A percentile compares a stretch with the other conserved stretches of the same genome.
Evolutionary conservation across 2,797 vertebrate genomes (phyloP).

Genomic region (Psittacula derbiana): DNA sequence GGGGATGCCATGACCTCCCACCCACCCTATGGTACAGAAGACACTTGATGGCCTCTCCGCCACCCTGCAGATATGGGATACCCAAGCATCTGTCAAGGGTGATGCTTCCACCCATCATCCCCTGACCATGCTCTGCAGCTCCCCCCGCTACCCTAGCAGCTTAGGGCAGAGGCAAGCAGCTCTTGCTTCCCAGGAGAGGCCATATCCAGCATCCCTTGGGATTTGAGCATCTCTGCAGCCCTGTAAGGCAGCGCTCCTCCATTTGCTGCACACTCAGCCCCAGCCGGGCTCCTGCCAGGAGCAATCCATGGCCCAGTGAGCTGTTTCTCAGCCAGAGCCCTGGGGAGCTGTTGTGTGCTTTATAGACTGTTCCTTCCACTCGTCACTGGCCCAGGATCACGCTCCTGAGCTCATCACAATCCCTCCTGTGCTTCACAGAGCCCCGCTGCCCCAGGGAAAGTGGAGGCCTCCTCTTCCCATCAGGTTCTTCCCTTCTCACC

Average conservation of each 20-base stretch:
- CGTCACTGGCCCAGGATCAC: not conserved
- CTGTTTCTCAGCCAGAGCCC: constrained; percentile 49
- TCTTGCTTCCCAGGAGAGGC: not conserved
- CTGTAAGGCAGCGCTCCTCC: not conserved
- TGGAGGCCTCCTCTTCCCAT: not conserved
- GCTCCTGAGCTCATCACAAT: not conserved
- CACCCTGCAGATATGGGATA: not conserved
- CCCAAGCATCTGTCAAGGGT: not conserved
- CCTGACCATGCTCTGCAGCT: not conserved
- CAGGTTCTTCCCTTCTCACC: not conserved
- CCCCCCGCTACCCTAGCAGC: not conserved
- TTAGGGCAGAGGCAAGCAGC: not conserved
- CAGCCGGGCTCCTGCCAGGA: not conserved
- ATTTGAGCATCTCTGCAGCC: not conserved
- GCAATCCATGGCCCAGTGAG: not conserved
- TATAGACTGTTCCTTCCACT: constrained; percentile 2
- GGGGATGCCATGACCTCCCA: fast-evolving
- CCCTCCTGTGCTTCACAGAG: not conserved
- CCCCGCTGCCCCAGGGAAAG: fast-evolving
- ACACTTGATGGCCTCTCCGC: not conserved
- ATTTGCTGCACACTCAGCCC: fast-evolving
- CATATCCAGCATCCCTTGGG: fast-evolving
- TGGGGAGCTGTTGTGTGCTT: constrained; percentile 3
- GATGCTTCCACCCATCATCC: not conserved
- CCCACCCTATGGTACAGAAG: fast-evolving